A percentile compares a stretch with the other conserved stretches of the same genome.
These are phyloP conservation scores for Anniella stebbinsi DNA, from an alignment of 2,797 vertebrate species.

Conservation along the genomic window DNA sequence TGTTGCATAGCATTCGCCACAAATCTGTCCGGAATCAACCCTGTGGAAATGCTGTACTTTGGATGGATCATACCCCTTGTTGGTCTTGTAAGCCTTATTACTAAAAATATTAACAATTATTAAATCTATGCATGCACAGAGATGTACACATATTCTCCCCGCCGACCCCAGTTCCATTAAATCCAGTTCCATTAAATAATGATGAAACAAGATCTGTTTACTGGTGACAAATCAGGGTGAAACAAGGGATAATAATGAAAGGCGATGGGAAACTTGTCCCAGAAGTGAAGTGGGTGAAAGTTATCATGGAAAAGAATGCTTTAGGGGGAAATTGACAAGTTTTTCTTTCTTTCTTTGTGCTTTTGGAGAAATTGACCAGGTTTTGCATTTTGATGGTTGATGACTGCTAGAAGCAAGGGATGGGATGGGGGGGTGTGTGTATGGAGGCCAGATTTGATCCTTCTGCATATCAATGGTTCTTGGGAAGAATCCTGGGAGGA, in stretches of 20 bases:
- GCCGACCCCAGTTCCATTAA: neutral
- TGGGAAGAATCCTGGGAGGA: conserved; percentile 34
- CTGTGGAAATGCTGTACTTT: neutral
- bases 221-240: neutral
- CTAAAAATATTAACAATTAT: neutral
- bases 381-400: conserved; percentile 7
- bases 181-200: no score
- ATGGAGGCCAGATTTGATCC: conserved; percentile 3
- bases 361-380: neutral
- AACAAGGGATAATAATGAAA: neutral
- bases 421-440: neutral
- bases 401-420: neutral
- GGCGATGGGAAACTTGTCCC: neutral
- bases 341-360: neutral
- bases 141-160: neutral
- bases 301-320: neutral
- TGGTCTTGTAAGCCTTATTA: neutral
- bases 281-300: neutral
- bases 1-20: neutral
- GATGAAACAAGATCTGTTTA: neutral
- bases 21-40: neutral
- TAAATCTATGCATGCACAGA: neutral
- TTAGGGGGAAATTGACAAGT: neutral
- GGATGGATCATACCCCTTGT: neutral
- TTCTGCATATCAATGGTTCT: conserved; percentile 50